These are phyloP conservation scores for Drosophila serrata DNA, from an alignment of 1,140 invertebrate genomes.

Conservation along the genomic window DNA sequence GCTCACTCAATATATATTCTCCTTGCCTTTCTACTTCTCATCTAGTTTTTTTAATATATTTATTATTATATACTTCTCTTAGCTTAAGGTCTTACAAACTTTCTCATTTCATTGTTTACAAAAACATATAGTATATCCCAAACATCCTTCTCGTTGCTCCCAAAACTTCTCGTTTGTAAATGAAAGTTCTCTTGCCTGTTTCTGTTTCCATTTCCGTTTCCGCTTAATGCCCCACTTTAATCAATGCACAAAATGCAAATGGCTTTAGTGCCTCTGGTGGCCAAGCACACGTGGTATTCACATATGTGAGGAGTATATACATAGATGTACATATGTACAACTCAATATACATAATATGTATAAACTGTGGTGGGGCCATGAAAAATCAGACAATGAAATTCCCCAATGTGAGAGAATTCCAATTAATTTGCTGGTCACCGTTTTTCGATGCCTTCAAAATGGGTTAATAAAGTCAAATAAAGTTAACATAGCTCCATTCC, in stretches of 20 bases:
- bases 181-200: constrained; percentile 23
- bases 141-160: background rate
- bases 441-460: constrained; percentile 73
- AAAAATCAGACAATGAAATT: constrained; percentile 59
- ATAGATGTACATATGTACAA: background rate
- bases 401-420: constrained; percentile 73
- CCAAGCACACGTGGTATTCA: constrained; percentile 6
- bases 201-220: constrained; percentile 22
- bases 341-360: background rate
- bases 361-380: constrained; percentile 26
- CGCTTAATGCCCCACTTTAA: constrained; percentile 38
- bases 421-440: constrained; percentile 79
- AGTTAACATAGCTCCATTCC: constrained; percentile 52
- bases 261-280: constrained; percentile 44
- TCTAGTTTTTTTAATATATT: too few species aligned
- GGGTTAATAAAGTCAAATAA: constrained; percentile 77
- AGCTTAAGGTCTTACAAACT: too few species aligned
- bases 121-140: too few species aligned
- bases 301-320: background rate
- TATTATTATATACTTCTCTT: background rate
- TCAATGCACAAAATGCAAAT: constrained; percentile 70
- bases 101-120: too few species aligned
- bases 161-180: background rate
- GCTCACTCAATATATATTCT: too few species aligned
- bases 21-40: background rate